A percentile compares a stretch with the other conserved stretches of the same genome.
These are phyloP conservation scores for Euzetes globulus DNA, from an alignment of 2,888 invertebrate genomes.

Conservation along the genomic window DNA sequence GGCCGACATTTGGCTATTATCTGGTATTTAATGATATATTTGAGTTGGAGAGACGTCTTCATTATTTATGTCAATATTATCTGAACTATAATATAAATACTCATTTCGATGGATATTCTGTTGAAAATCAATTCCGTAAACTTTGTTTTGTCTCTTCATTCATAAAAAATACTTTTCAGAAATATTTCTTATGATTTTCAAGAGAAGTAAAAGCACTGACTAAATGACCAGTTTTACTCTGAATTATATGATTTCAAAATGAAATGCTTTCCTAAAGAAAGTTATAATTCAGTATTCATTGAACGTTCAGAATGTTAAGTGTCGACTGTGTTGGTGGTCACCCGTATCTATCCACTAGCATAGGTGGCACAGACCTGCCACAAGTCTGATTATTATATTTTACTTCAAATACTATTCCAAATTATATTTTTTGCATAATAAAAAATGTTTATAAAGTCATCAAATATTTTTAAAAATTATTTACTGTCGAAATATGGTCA, in stretches of 20 bases:
- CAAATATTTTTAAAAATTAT: too few species aligned
- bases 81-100: neutral
- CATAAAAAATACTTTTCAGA: neutral
- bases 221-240: neutral
- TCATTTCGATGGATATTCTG: neutral
- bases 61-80: neutral
- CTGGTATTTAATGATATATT: constrained; percentile 3
- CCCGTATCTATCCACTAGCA: neutral
- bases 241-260: neutral
- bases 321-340: constrained; percentile 11
- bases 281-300: neutral
- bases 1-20: constrained; percentile 3
- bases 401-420: too few species aligned
- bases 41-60: neutral
- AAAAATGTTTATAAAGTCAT: too few species aligned
- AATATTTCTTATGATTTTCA: neutral
- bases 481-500: too few species aligned
- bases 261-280: constrained; percentile 4
- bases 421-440: too few species aligned
- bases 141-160: constrained; percentile 2
- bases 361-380: neutral
- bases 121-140: constrained; percentile 5
- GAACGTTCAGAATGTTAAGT: neutral
- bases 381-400: neutral
- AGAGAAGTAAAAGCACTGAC: neutral